Evolutionary conservation across 2,888 invertebrate genomes (phyloP).

Genomic region (Nycteola revayana): DNA sequence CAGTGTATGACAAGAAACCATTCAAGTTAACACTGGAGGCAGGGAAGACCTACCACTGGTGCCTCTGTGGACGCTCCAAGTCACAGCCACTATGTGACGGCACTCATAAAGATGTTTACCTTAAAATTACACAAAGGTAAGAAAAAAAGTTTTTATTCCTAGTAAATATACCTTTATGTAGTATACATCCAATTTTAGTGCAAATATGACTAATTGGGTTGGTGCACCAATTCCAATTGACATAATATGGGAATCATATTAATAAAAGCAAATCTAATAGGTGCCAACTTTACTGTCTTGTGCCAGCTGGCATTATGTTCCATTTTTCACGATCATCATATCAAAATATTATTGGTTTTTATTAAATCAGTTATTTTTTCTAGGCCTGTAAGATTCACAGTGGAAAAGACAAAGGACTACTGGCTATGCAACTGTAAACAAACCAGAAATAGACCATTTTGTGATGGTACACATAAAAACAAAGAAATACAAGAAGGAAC

Average conservation of each 20-base stretch:
- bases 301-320: too few species aligned
- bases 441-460: constrained; percentile 95
- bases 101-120: constrained; percentile 89
- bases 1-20: constrained; percentile 93
- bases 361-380: too few species aligned
- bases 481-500: constrained; percentile 85
- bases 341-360: too few species aligned
- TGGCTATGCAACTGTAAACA: constrained; percentile 99
- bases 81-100: constrained; percentile 97
- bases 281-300: too few species aligned
- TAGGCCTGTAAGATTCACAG: constrained; percentile 91
- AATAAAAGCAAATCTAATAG: too few species aligned
- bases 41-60: constrained; percentile 94
- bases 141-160: too few species aligned
- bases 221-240: too few species aligned
- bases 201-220: too few species aligned
- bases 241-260: too few species aligned
- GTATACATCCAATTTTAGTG: too few species aligned
- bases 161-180: too few species aligned
- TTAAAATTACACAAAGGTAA: constrained; percentile 88
- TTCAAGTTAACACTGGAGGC: constrained; percentile 88
- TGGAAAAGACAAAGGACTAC: constrained; percentile 94
- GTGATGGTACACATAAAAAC: constrained; percentile 96
- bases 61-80: constrained; percentile 96
- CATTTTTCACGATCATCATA: too few species aligned